A percentile compares a stretch with the other conserved stretches of the same genome.
These are phyloP conservation scores for Lipophrys pholis DNA, from an alignment of 2,113 vertebrate genomes.

Conservation along the genomic window DNA sequence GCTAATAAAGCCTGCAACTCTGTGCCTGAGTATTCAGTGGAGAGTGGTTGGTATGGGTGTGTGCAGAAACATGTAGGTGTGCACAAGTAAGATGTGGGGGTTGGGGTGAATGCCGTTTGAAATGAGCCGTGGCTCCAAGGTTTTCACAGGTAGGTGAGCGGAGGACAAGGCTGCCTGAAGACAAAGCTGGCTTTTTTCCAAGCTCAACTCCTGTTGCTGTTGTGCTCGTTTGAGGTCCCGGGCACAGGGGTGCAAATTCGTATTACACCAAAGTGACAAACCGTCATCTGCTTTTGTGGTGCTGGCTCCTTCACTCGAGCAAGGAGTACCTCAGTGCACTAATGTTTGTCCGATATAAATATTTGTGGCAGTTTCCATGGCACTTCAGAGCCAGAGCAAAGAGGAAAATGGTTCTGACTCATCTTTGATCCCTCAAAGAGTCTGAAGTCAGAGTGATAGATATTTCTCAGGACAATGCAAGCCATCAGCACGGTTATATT, in stretches of 20 bases:
- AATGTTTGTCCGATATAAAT: slow-evolving; percentile 85
- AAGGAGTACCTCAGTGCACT: slow-evolving; percentile 68
- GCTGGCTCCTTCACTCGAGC: slow-evolving; percentile 67
- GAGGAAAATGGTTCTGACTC: slow-evolving; percentile 70
- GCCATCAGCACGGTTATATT: slow-evolving; percentile 8
- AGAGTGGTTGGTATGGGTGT: slow-evolving; percentile 13
- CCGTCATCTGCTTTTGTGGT: slow-evolving; percentile 82
- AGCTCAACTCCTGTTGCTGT: slow-evolving; percentile 71
- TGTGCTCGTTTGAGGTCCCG: slow-evolving; percentile 81
- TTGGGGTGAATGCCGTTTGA: slow-evolving; percentile 49
- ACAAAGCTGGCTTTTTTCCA: slow-evolving; percentile 81
- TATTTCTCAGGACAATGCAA: slow-evolving; percentile 81
- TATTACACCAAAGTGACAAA: slow-evolving; percentile 78
- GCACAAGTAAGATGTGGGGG: slow-evolving; percentile 38
- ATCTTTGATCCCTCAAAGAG: slow-evolving; percentile 81
- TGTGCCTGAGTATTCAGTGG: slow-evolving; percentile 12
- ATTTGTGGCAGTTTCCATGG: slow-evolving; percentile 89
- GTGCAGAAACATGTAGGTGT: slow-evolving; percentile 25
- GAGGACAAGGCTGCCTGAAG: slow-evolving; percentile 72
- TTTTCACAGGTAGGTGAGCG: slow-evolving; percentile 82
- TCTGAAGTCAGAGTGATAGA: slow-evolving; percentile 76
- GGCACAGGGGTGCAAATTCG: slow-evolving; percentile 79
- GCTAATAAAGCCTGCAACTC: background rate
- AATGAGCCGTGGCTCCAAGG: slow-evolving; percentile 58
- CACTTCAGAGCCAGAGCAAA: slow-evolving; percentile 72